Base-by-base conservation (phyloP, 1,140 invertebrate genomes). In the Chrysomallon squamiferum region DNA sequence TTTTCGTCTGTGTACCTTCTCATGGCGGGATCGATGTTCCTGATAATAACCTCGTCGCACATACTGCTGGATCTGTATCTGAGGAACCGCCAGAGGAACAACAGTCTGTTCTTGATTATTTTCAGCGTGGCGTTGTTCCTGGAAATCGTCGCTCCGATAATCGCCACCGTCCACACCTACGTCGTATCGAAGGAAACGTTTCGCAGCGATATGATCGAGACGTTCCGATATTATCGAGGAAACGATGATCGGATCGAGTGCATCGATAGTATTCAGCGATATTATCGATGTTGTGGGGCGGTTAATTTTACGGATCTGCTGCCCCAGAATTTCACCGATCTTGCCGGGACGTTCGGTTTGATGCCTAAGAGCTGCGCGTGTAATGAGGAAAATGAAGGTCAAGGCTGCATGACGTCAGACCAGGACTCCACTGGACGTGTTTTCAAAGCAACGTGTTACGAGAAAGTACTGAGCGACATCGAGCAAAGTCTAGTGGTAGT, bases 331-430 rank as follows among this genome's bases (percentile, higher is more conserved):
- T 54, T 54, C 3, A 27, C 50, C 15, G 3, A 22, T 6, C 35
- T 38, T 38, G 5, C 35, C 6, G 35, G 35, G 15, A 38, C 35
- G 5, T 38, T 38, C 35, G 15, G 9, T 3, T 22, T 27, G 29
- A 27, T 54, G 22, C 50, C 50, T 15, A 30, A 54, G 50, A 54
- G 50, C 50, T 54, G 50, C 50, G 15, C 5, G 22, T 54, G 50
- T 27, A 22, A 54, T 27, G 29, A 54, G n/a, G 15, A 38, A 5
- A 38, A 38, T 15, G 35, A 38, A 7, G 35, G 15, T 38, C 6
- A 38, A 7, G 6, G 35, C 5, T 38, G 35, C 15, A 38, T 38
- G 6, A 15, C 15, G 6, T 38, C 35, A 15, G 35, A 38, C 15
- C 35, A 5, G 5, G 35, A 38, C 35, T 38, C 35, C 35, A 38